Base-by-base conservation (phyloP, 2,888 invertebrate genomes). In the Cremastinae sp. region DNA sequence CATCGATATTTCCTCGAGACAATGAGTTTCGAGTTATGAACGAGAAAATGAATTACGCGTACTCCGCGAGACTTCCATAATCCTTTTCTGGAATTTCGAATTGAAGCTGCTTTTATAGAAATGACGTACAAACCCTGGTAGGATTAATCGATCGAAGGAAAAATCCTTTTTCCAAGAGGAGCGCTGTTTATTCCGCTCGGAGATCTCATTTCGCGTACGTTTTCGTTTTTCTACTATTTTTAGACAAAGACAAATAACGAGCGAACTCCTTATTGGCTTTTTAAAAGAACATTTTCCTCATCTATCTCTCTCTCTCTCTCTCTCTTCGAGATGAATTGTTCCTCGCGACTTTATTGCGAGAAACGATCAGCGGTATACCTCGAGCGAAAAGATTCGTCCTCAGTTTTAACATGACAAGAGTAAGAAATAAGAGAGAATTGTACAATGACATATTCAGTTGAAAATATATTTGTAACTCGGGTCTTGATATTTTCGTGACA, bases 121-220 rank as follows among this genome's bases (percentile, higher is more conserved):
- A 47, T 56, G 14, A 68, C 20, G 20, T 45, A 16, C 56, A 68
- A 75, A 51, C 8, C 16, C 53, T 43, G 18, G 18, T 28, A 45
- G 75, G 70, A 75, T 75, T 75, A 70, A 47, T 64, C 47, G 14
- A n/a, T 65, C 59, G 39, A 39, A 53, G 64, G n/a, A n/a, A 59
- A 47, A 59, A 75, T 75, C 59, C 65, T 75, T 59, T 14, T 65
- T 70, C 69, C 41, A 28, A 28, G 5, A 28, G 28, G n/a, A 43
- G 20, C 14, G 12, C 12, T 51, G 41, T 22, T 41, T 43, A 35
- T 64, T 53, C 35, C 41, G 9, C 45, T 47, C 16, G 12, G 4
- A 12, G 47, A 70, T 65, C 43, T 62, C 62, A 62, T 51, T 69
- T 35, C 49, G 49, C 14, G 12, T 45, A 51, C 20, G 28, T 53